These are phyloP conservation scores for Microtus ochrogaster DNA, from an alignment of 2,113 vertebrate genomes.

Conservation along the genomic window DNA sequence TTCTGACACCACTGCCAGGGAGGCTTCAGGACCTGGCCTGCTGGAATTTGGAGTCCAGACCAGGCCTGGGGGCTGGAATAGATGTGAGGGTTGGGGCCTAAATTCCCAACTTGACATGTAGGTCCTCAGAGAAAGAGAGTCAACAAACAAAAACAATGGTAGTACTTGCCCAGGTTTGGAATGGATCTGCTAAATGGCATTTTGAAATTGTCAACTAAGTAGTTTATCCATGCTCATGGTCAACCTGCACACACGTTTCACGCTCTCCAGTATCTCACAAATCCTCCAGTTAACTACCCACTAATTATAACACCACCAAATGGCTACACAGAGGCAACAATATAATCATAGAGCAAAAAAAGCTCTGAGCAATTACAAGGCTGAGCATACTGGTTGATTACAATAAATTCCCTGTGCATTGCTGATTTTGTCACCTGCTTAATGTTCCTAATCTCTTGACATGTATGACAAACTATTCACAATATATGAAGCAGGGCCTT, in stretches of 20 bases:
- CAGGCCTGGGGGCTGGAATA: too few species aligned
- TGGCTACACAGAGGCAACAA: slow-evolving; percentile 84
- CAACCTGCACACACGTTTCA: slow-evolving; percentile 79
- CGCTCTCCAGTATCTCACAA: slow-evolving; percentile 82
- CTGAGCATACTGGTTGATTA: slow-evolving; percentile 85
- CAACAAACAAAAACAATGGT: background rate
- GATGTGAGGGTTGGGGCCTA: too few species aligned
- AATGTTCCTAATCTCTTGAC: slow-evolving; percentile 79
- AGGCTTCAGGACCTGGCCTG: too few species aligned
- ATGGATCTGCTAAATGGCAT: slow-evolving; percentile 26
- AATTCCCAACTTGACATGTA: too few species aligned
- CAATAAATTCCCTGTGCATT: slow-evolving; percentile 83
- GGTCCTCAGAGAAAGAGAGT: background rate
- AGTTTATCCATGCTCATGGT: slow-evolving; percentile 76
- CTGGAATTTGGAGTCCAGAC: too few species aligned
- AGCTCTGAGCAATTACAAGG: slow-evolving; percentile 82
- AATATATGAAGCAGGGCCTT: slow-evolving; percentile 33
- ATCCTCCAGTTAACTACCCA: slow-evolving; percentile 87
- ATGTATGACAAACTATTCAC: slow-evolving; percentile 65
- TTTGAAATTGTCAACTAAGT: slow-evolving; percentile 69
- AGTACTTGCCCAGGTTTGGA: slow-evolving; percentile 10
- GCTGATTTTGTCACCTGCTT: slow-evolving; percentile 85
- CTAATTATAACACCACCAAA: slow-evolving; percentile 89
- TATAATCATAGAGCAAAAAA: slow-evolving; percentile 85
- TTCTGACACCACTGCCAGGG: too few species aligned